These are phyloP conservation scores for Tor tambroides DNA, from an alignment of 2,113 vertebrate species.

Conservation along the genomic window DNA sequence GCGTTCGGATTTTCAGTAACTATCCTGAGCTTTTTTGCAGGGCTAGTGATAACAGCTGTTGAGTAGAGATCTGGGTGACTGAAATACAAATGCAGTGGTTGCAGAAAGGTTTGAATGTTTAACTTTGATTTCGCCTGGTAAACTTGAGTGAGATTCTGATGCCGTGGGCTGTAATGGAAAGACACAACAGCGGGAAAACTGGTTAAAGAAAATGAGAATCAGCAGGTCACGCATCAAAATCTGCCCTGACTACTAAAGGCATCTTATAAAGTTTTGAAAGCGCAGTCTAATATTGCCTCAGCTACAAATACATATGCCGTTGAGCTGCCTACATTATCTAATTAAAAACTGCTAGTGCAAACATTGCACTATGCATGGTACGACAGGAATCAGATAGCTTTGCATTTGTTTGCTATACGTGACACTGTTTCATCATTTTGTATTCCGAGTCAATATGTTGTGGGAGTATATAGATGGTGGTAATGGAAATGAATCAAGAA, in stretches of 20 bases:
- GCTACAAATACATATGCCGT: neutral
- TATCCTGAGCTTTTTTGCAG: constrained; percentile 13
- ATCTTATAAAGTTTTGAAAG: neutral
- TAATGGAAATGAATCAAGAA: constrained; percentile 14
- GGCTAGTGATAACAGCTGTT: neutral
- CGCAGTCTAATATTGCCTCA: neutral
- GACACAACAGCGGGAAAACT: neutral
- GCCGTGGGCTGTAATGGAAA: neutral
- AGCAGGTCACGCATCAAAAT: constrained; percentile 17
- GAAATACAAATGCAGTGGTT: constrained; percentile 2
- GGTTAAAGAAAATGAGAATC: constrained; percentile 12
- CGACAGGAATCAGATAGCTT: neutral
- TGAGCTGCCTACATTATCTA: neutral
- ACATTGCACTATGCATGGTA: neutral
- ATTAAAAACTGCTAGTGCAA: constrained; percentile 5
- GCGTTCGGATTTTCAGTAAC: neutral
- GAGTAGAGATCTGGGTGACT: neutral
- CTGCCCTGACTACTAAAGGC: neutral
- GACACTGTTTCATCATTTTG: neutral
- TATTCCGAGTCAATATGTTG: neutral
- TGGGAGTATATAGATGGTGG: neutral
- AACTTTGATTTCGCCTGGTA: neutral
- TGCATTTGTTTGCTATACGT: neutral
- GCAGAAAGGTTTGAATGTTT: neutral
- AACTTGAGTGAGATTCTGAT: neutral